phyloP scores from a whole-genome alignment of 2,797 vertebrate species.

The Coregonus suidteri region DNA sequence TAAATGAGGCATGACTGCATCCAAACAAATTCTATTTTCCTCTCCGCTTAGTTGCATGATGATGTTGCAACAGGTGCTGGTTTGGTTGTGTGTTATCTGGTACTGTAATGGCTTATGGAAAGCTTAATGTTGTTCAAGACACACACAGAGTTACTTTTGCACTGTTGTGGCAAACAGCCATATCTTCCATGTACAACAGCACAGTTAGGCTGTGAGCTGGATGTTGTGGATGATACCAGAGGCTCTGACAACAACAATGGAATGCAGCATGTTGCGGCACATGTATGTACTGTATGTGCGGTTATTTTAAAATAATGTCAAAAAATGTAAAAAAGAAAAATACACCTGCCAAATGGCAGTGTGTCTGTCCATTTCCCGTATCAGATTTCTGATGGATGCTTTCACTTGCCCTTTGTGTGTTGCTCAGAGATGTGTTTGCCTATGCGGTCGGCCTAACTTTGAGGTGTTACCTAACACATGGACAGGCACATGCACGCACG shows the following conservation, averaged over 20 bases:
- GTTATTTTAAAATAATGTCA: constrained; percentile 42
- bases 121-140: constrained; percentile 23
- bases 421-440: neutral
- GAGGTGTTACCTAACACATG: neutral
- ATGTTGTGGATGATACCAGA: neutral
- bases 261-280: constrained; percentile 11
- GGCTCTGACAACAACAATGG: constrained; percentile 11
- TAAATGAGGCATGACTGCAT: constrained; percentile 40
- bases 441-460: neutral
- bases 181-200: neutral
- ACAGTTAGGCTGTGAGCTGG: neutral
- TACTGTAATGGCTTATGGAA: neutral
- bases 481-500: neutral
- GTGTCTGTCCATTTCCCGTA: constrained; percentile 1
- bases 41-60: neutral
- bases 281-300: neutral
- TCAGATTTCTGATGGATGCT: constrained; percentile 14
- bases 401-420: constrained; percentile 18
- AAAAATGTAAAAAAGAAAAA: constrained; percentile 25
- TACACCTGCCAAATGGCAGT: constrained; percentile 14
- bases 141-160: constrained; percentile 26
- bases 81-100: neutral
- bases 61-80: constrained; percentile 66
- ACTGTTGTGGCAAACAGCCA: neutral
- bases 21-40: constrained; percentile 46